Evolutionary conservation across 1,140 invertebrate species (phyloP).

Genomic region (Caenorhabditis remanei): DNA sequence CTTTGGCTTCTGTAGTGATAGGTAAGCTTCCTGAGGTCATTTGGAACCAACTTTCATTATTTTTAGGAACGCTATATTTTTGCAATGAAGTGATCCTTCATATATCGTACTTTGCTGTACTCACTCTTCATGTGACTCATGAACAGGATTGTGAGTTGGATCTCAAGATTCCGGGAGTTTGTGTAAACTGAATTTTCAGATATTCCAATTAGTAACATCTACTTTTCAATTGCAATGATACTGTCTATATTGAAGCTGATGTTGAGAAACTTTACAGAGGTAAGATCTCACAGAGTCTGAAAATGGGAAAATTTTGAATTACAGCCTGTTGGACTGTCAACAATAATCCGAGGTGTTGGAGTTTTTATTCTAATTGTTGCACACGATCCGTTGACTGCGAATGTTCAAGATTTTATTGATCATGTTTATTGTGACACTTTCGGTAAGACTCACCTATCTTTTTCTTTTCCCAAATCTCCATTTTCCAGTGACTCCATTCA

Average conservation of each 20-base stretch:
- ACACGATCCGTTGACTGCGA: not conserved
- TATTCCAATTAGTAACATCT: slow-evolving; percentile 31
- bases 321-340: slow-evolving; percentile 3
- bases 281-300: not conserved
- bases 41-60: not conserved
- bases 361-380: not conserved
- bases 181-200: not conserved
- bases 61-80: slow-evolving; percentile 19
- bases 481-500: slow-evolving; percentile 13
- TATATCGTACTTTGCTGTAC: not conserved
- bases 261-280: slow-evolving; percentile 39
- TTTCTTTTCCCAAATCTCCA: not conserved
- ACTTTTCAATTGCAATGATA: slow-evolving; percentile 31
- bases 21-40: not conserved
- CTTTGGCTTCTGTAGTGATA: not conserved
- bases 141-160: not conserved
- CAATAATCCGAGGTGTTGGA: not conserved
- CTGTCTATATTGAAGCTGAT: not conserved
- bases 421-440: slow-evolving; percentile 23
- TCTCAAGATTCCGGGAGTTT: not conserved
- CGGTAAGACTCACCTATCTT: not conserved
- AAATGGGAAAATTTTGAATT: not conserved
- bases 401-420: slow-evolving; percentile 21
- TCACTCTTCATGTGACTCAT: not conserved
- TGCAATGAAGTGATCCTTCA: slow-evolving; percentile 1